Evolutionary conservation across 2,113 vertebrate species (phyloP).

Genomic region (Diphyllodes magnificus): DNA sequence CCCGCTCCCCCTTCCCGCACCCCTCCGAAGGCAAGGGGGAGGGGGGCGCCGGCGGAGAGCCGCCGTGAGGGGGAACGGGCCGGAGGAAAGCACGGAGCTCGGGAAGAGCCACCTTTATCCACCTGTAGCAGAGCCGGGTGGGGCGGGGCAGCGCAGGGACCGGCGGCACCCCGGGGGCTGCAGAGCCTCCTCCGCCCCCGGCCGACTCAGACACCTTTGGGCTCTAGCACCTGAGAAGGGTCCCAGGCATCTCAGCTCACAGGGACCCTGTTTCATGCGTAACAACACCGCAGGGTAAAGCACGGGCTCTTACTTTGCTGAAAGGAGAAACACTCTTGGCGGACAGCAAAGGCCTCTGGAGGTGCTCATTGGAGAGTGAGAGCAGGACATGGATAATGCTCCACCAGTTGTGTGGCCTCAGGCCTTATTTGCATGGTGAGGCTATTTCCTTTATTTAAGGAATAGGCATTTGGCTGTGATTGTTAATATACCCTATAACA

Average conservation of each 20-base stretch:
- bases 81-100: neutral
- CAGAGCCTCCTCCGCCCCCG: neutral
- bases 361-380: rapidly evolving
- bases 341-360: neutral
- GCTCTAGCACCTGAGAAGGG: neutral
- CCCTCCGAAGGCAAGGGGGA: neutral
- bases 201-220: too few species aligned
- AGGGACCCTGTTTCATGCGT: rapidly evolving
- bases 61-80: neutral
- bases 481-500: neutral
- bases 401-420: neutral
- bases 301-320: too few species aligned
- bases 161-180: neutral
- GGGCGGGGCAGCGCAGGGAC: neutral
- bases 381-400: neutral
- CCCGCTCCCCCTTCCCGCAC: neutral
- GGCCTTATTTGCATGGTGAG: neutral
- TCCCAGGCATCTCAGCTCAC: neutral
- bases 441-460: neutral
- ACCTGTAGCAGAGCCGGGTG: neutral
- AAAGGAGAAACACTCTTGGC: neutral
- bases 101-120: neutral
- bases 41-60: neutral
- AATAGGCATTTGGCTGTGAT: neutral
- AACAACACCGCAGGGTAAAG: neutral